These are phyloP conservation scores for Dicrurus megarhynchus DNA, from an alignment of 2,113 vertebrate genomes.

Conservation along the genomic window DNA sequence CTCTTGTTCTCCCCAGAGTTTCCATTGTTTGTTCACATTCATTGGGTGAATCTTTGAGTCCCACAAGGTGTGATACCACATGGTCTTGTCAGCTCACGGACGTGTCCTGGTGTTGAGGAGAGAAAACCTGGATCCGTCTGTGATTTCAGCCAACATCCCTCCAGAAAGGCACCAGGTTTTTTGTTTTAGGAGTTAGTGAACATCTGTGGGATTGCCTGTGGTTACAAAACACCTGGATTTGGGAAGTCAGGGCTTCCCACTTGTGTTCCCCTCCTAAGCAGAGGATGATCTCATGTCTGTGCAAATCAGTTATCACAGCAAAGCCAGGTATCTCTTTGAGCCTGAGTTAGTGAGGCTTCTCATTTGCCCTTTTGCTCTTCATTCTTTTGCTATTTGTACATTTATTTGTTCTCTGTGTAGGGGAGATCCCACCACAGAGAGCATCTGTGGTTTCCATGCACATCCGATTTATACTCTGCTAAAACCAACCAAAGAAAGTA, in stretches of 20 bases:
- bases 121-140: background rate
- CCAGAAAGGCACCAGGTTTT: background rate
- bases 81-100: background rate
- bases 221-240: background rate
- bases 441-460: background rate
- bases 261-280: background rate
- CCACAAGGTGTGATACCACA: fast-evolving
- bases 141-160: background rate
- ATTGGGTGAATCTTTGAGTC: background rate
- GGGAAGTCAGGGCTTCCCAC: background rate
- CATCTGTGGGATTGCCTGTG: background rate
- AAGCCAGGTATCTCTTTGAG: background rate
- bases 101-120: background rate
- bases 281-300: background rate
- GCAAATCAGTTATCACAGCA: background rate
- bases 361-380: background rate
- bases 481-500: background rate
- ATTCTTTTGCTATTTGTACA: background rate
- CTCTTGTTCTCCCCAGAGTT: background rate
- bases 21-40: background rate
- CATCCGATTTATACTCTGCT: background rate
- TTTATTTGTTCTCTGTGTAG: background rate
- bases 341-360: background rate
- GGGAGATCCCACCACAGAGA: background rate
- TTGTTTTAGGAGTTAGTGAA: background rate